Base-by-base conservation (phyloP, 2,797 vertebrate genomes). In the Lutra lutra region DNA sequence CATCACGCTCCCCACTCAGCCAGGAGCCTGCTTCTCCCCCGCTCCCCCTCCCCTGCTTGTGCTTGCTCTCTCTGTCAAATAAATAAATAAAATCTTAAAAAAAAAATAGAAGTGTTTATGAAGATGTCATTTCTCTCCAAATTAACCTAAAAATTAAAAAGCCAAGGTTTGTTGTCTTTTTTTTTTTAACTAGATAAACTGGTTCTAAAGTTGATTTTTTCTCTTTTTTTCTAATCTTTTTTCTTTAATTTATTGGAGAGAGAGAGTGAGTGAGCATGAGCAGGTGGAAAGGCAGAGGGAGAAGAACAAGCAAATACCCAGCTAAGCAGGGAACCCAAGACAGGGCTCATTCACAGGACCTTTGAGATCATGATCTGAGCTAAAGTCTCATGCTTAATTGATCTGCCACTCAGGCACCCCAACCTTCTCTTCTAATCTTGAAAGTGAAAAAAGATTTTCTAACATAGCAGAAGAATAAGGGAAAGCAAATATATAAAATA, bases 371-470 rank as follows among this genome's bases (percentile, higher is more conserved):
- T 32, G 62, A 29, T 25, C 62, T 64, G 27, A 64, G 8, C n/a
- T 35, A 10, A 68, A 68, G 66, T 35, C 8, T 35, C 17, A 68
- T 35, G n/a, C 9, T 35, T 68, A 68, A 68, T 18, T 68, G 66
- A 35, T 35, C 17, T 20, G 18, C n/a, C n/a, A 68, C 66, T 7
- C 18, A 20, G 64, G 32, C 17, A 35, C 66, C n/a, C n/a, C 17
- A 68, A 68, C 66, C 72, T 64, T 94, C 58, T 83, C 64, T 58
- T 21, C 62, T 90, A 85, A 60, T 78, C 27, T 56, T 79, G 54
- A 77, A 95, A 43, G 72, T 84, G 17, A 32, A 48, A 46, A 92
- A 89, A 92, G 14, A 72, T 25, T 91, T 93, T 95, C 70, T 88
- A 88, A 66, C 23, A 83, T 60, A 1, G 43, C 4, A 66, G 14